Evolutionary conservation across 2,797 vertebrate genomes (phyloP), one percentile per base, ranked within the genome.

Genomic region (Lacerta agilis): DNA sequence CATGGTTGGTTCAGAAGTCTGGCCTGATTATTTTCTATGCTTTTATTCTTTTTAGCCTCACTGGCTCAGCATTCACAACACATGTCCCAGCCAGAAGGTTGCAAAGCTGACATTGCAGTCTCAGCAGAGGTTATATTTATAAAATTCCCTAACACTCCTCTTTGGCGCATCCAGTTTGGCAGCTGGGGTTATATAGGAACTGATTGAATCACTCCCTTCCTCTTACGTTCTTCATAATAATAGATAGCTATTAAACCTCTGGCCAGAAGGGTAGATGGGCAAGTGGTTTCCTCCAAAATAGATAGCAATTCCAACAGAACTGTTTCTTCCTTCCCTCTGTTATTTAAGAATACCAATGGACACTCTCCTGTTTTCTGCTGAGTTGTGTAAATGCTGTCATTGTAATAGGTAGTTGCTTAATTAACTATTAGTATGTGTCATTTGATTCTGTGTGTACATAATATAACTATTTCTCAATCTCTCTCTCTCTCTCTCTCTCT

Each of bases 71-170:
- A 94, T 95, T 96, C 96, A 89, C 86, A 76, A 93, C 95, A 94
- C 93, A 93, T 90, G 94, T 93, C 94, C 91, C 87, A 88, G 92
- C 95, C 95, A 93, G 87, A 93, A 82, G 91, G 94, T 94, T 95
- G 93, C 94, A 93, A 89, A 94, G 95, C 90, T 96, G 96, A 96
- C 96, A 95, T 94, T 97, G 96, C 96, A 94, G 94, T 94, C 95
- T 95, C 94, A 94, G 94, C 95, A 96, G 95, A 97, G 96, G 95
- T 97, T 96, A 95, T 95, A 95, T 92, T 94, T 95, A 95, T 94
- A 95, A 96, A 96, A 96, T 95, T 94, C 95, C 91, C 95, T 95
- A 96, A 96, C 95, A 95, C 96, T 94, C 95, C 95, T 94, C 94
- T 94, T 95, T 96, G 96, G 95, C 96, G 90, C 94, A 94, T 96